Evolutionary conservation across 2,113 vertebrate species (phyloP), one percentile per base, ranked within the genome.

Genomic region (Macquaria australasica): DNA sequence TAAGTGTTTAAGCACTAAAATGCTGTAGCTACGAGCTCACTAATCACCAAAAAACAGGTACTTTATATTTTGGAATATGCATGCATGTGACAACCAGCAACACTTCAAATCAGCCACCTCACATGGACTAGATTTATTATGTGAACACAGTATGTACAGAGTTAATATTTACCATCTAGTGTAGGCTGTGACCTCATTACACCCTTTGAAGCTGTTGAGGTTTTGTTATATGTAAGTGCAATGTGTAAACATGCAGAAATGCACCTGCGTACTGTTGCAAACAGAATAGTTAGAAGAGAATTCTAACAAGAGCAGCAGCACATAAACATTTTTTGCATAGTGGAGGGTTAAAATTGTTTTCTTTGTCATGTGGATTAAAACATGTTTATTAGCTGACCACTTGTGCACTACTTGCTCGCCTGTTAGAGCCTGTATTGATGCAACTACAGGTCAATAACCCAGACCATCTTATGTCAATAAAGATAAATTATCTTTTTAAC

Each of bases 381-480:
- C 7, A 48, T 34, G 25, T 58, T 18, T 43, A 28, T 73, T 43
- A 43, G 16, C 48, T 51, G 15, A 20, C 50, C 50, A 56, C 11
- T 63, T 31, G n/a, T 58, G 31, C 1, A 1, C 4, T 39, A 10
- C 23, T 41, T 41, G 34, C 34, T 20, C 45, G 53, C 5, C 53
- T 39, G 28, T 50, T 51, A 14, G 55, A 60, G 43, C 2, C 23
- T 39, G 41, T 76, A 62, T 76, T 51, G 73, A 82, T 43, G 23
- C 56, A 82, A 12, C 55, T 76, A 3, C 16, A 68, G 9, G 71
- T 75, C 51, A 59, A 68, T 68, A 82, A 53, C 2, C 63, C 71
- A 75, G 28, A 68, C 41, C 16, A 60, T 28, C 62, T 8, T 12
- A 16, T 75, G 20, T 68, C 67, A 56, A 28, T 81, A n/a, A 31